Evolutionary conservation across 2,113 vertebrate genomes (phyloP).

Genomic region (Ceyx melanurus): DNA sequence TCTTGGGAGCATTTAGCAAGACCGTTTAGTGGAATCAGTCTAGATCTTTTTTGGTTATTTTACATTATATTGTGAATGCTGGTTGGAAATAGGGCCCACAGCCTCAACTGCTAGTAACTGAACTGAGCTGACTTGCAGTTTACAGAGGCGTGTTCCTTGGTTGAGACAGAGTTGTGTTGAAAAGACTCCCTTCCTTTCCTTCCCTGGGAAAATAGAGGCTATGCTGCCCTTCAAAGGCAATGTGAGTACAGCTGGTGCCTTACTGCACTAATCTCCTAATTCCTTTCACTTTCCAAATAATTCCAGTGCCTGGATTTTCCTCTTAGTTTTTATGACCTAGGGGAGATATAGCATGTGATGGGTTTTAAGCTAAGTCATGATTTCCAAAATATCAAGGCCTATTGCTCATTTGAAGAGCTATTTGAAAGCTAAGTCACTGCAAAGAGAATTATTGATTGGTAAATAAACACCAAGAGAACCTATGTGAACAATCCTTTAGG

Average conservation of each 20-base stretch:
- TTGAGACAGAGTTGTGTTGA: not conserved
- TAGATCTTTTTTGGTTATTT: not conserved
- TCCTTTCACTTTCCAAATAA: constrained; percentile 11
- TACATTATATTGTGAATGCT: not conserved
- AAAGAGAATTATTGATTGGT: not conserved
- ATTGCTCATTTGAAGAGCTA: not conserved
- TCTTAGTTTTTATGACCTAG: not conserved
- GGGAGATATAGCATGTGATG: not conserved
- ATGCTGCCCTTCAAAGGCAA: not conserved
- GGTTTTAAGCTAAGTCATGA: not conserved
- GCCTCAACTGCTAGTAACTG: not conserved
- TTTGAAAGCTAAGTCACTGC: not conserved
- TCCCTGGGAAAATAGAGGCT: not conserved
- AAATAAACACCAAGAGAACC: no score
- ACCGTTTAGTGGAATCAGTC: not conserved
- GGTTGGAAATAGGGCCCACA: not conserved
- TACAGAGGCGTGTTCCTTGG: accelerated
- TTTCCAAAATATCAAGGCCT: not conserved
- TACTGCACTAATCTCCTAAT: constrained; percentile 1
- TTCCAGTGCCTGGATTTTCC: constrained; percentile 10
- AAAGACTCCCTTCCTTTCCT: not conserved
- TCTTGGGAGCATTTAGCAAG: not conserved
- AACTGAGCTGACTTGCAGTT: not conserved
- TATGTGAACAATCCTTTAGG: not conserved
- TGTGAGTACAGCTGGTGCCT: not conserved